Evolutionary conservation across 2,797 vertebrate genomes (phyloP).

Genomic region (Urophycis tenuis): DNA sequence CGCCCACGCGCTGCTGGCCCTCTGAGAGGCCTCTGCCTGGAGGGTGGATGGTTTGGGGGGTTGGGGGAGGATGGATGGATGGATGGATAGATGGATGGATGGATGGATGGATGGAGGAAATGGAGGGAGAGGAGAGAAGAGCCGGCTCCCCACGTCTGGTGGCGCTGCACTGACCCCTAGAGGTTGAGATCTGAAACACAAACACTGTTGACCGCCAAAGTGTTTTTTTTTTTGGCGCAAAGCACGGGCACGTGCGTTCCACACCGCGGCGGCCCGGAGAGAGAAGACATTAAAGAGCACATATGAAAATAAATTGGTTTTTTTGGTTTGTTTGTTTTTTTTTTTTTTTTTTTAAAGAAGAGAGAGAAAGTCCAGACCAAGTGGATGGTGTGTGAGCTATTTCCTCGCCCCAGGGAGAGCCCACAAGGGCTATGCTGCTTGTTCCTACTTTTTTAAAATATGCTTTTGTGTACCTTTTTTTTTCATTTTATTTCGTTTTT

Average conservation of each 20-base stretch:
- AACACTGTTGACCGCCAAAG: background rate
- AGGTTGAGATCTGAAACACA: background rate
- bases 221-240: too few species aligned
- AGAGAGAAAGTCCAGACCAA: conserved; percentile 49
- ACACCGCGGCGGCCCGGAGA: background rate
- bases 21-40: conserved; percentile 72
- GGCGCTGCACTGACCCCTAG: background rate
- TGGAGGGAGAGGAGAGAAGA: too few species aligned
- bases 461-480: conserved; percentile 44
- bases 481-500: conserved; percentile 23
- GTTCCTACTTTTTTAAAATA: conserved; percentile 53
- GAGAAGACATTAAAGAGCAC: conserved; percentile 4
- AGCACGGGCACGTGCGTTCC: background rate
- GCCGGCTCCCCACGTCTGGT: too few species aligned
- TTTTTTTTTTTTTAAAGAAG: background rate
- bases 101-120: background rate
- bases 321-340: background rate
- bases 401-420: conserved; percentile 52
- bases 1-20: conserved; percentile 90
- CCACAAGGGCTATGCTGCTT: conserved; percentile 70
- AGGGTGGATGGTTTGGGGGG: background rate
- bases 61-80: background rate
- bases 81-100: too few species aligned
- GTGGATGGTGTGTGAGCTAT: conserved; percentile 57
- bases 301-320: background rate